These are phyloP conservation scores for Thaumetopoea pityocampa DNA, from an alignment of 1,140 invertebrate species.

Conservation along the genomic window DNA sequence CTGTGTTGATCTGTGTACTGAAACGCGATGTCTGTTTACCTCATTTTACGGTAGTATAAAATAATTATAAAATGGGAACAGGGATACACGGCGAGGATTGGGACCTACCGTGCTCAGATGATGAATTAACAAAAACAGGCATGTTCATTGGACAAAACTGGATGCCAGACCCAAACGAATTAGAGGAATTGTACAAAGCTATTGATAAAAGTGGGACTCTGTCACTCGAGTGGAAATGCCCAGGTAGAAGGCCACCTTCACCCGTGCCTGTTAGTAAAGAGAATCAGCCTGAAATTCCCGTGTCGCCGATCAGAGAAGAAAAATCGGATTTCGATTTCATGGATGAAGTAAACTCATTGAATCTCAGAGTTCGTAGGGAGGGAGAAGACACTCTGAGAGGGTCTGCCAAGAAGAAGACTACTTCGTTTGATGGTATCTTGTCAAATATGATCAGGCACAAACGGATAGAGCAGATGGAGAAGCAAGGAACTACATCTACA, in stretches of 20 bases:
- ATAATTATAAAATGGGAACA: conserved; percentile 24
- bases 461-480: conserved; percentile 77
- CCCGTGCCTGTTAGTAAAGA: conserved; percentile 65
- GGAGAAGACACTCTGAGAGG: conserved; percentile 81
- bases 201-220: conserved; percentile 76
- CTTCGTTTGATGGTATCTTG: conserved; percentile 84
- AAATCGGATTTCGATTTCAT: conserved; percentile 86
- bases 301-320: conserved; percentile 75
- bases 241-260: conserved; percentile 77
- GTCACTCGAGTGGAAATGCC: conserved; percentile 79
- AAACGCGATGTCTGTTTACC: too few relatives aligned
- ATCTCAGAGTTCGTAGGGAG: conserved; percentile 78
- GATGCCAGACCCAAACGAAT: conserved; percentile 69
- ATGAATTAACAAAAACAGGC: conserved; percentile 70
- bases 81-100: conserved; percentile 75
- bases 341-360: conserved; percentile 82
- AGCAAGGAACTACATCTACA: conserved; percentile 54
- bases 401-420: conserved; percentile 86
- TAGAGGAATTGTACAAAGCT: conserved; percentile 77
- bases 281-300: conserved; percentile 54
- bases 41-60: neutral
- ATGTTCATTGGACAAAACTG: conserved; percentile 56
- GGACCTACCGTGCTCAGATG: conserved; percentile 79
- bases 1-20: too few relatives aligned
- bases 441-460: conserved; percentile 84